Base-by-base conservation (phyloP, 2,888 invertebrate genomes). In the Hyposoter dolosus region DNA sequence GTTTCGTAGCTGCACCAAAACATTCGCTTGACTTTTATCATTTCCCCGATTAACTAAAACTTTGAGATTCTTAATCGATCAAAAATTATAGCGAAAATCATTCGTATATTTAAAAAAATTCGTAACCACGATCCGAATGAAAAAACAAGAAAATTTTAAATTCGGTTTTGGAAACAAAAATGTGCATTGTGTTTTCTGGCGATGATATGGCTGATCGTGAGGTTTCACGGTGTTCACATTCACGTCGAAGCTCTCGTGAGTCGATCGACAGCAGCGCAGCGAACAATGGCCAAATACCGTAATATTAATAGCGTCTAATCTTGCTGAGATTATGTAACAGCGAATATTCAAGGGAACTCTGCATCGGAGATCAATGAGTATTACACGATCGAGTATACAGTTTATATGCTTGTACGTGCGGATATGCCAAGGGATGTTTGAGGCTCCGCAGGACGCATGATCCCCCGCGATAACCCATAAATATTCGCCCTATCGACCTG, bases 231-330 rank as follows among this genome's bases (percentile, higher is more conserved):
- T 72, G 2, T 28, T 63, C 32, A n/a, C 7, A n/a, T 40, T 76
- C 6, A 19, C 19, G 4, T 10, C 12, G 65, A 65, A 23, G 47
- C 10, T n/a, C n/a, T 12, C 35, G 68, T 28, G 28, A 9, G n/a
- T 32, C 32, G n/a, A 66, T 66, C 2, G 12, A 69, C 47, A 7
- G 35, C 35, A 75, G 17, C 12, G 19, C 5, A 12, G 60, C 35
- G 60, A 69, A 82, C 72, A 65, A 76, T 71, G 76, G 28, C 53
- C 77, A 23, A 53, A 72, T 66, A 68, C 50, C 77, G 23, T 47
- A 43, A 84, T 81, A 84, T 82, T 84, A 82, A 84, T 82, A 82
- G 82, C 71, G 50, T 77, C 76, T 78, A 84, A 84, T 84, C 81
- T 84, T 45, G 50, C 32, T 77, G 50, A 65, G 23, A 40, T 19